phyloP scores from a whole-genome alignment of 2,888 invertebrate genomes.

The Petrolisthes cinctipes region DNA sequence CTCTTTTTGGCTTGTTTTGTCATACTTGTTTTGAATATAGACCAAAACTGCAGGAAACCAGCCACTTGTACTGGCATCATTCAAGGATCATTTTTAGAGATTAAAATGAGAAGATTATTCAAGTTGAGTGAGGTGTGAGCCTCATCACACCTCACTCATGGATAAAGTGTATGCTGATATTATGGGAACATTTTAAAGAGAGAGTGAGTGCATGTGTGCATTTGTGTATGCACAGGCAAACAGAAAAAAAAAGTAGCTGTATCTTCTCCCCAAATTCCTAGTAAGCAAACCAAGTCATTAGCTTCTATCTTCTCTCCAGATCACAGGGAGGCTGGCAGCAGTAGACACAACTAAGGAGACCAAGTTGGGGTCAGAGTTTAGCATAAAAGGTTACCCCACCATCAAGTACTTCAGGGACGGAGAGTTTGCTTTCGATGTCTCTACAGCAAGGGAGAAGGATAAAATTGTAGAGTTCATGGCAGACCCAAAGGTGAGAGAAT shows the following conservation, averaged over 20 bases:
- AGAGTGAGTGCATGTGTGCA: neutral
- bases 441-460: constrained; percentile 80
- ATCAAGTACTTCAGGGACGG: constrained; percentile 84
- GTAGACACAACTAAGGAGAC: constrained; percentile 86
- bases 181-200: too few relatives aligned
- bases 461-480: constrained; percentile 87
- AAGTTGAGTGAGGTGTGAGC: too few relatives aligned
- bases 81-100: too few relatives aligned
- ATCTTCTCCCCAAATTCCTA: neutral
- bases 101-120: too few relatives aligned
- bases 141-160: too few relatives aligned
- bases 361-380: constrained; percentile 77
- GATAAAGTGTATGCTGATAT: too few relatives aligned
- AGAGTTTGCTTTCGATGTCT: constrained; percentile 81
- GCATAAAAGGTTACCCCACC: constrained; percentile 84
- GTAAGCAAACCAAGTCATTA: neutral
- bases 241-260: too few relatives aligned
- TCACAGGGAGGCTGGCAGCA: constrained; percentile 83
- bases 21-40: too few relatives aligned
- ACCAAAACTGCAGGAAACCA: too few relatives aligned
- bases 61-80: too few relatives aligned
- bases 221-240: neutral
- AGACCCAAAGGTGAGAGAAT: constrained; percentile 74
- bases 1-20: too few relatives aligned
- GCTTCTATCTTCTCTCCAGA: constrained; percentile 65